phyloP scores from a whole-genome alignment of 2,797 vertebrate species.

The Myiothlypis coronata region DNA sequence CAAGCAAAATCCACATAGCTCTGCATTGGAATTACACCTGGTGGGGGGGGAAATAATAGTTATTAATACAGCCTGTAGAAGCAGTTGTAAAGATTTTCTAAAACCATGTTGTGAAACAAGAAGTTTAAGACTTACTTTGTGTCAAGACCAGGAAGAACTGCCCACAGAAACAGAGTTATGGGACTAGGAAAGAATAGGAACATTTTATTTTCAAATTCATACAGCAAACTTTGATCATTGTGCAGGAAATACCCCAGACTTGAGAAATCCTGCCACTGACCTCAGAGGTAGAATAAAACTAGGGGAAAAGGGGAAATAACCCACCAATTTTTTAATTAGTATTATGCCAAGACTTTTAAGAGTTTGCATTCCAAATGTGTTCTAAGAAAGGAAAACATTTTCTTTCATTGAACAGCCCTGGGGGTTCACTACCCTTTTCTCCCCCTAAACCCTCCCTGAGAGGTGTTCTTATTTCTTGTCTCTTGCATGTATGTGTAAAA shows the following conservation, averaged over 20 bases:
- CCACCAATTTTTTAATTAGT: neutral
- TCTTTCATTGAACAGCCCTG: neutral
- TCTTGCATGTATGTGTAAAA: neutral
- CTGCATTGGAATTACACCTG: conserved; percentile 2
- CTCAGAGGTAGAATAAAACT: conserved; percentile 4
- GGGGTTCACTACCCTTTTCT: neutral
- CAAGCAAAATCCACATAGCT: conserved; percentile 26
- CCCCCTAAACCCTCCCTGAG: neutral
- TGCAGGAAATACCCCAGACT: conserved; percentile 59
- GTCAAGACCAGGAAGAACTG: conserved; percentile 23
- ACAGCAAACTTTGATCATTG: conserved; percentile 24
- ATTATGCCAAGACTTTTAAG: conserved; percentile 14
- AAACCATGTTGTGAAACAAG: neutral
- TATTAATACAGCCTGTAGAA: neutral
- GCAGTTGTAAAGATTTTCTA: conserved; percentile 19
- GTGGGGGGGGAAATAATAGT: neutral
- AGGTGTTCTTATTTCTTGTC: neutral
- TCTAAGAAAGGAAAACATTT: conserved; percentile 39
- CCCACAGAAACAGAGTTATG: conserved; percentile 16
- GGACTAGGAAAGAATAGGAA: neutral
- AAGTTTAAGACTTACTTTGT: conserved; percentile 28
- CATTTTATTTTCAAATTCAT: conserved; percentile 43
- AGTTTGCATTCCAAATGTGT: neutral
- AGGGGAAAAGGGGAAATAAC: neutral
- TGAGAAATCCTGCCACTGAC: conserved; percentile 14